These are phyloP conservation scores for Poeciliopsis presidionis DNA, from an alignment of 2,797 vertebrate species.

Conservation along the genomic window DNA sequence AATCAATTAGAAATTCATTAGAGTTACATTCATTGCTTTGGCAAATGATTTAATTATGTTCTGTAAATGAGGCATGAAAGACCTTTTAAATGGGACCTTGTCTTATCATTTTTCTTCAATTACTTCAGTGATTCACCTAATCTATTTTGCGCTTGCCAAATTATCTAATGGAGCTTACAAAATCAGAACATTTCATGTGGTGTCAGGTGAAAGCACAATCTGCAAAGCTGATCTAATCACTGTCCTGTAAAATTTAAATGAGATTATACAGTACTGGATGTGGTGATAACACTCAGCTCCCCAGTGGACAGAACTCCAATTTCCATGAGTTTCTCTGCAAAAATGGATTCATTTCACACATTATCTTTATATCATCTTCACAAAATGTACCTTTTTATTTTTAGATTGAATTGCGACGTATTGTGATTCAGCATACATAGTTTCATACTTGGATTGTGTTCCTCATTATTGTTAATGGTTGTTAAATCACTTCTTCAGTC, in stretches of 20 bases:
- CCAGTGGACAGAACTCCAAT: not conserved
- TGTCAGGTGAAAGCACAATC: conserved; percentile 8
- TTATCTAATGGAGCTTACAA: conserved; percentile 14
- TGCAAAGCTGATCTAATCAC: conserved; percentile 6
- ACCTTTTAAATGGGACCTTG: conserved; percentile 38
- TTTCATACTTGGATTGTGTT: not conserved
- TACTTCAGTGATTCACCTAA: conserved; percentile 27
- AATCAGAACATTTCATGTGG: conserved; percentile 18
- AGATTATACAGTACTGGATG: not conserved
- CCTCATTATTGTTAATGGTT: not conserved
- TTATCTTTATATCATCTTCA: not conserved
- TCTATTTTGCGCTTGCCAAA: conserved; percentile 24
- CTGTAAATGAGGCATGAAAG: conserved; percentile 51
- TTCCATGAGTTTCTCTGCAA: not conserved
- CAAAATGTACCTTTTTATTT: not conserved
- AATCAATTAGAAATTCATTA: conserved; percentile 42
- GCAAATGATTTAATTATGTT: conserved; percentile 49
- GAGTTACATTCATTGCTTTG: conserved; percentile 15
- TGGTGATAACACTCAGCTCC: not conserved
- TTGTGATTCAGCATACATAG: not conserved
- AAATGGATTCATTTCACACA: not conserved
- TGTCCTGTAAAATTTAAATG: not conserved
- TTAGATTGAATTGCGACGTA: not conserved
- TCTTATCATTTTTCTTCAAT: conserved; percentile 37
- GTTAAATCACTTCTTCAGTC: not conserved